Base-by-base conservation (phyloP, 2,113 vertebrate species). In the Petaurus breviceps region DNA sequence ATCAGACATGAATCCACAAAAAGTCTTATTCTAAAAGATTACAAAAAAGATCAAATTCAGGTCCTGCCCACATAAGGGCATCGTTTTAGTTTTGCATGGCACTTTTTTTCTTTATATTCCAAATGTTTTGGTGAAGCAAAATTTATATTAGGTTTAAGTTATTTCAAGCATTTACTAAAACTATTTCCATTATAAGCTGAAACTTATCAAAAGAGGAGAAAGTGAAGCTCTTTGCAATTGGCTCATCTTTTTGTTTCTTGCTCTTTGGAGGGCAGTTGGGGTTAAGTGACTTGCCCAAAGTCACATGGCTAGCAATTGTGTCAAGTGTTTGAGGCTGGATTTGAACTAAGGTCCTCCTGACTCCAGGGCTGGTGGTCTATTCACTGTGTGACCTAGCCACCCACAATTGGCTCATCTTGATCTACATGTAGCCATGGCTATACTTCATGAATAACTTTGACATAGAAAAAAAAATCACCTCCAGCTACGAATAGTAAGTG, bases 121-220 rank as follows among this genome's bases (percentile, higher is more conserved):
- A 95, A 90, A 54, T 92, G 55, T 96, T 93, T 28, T 93, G 31
- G 46, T 11, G 93, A 0, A 51, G 25, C 93, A 89, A 91, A 4
- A 92, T 95, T 47, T 92, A 96, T 92, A 96, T 55, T 55, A 55
- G 54, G 8, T 26, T 26, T 55, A 54, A 54, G 94, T 96, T 96
- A 96, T 96, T 96, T 95, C 46, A 92, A 26, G 91, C 22, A 95
- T 52, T 26, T 46, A 92, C 94, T 54, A 25, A 54, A 54, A 25
- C 53, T 54, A 54, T 55, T 55, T 55, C 24, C 6, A 55, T 55
- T 55, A 55, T 93, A 46, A 95, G 95, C 16, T 93, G 8, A 96
- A 96, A 95, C 93, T 89, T 47, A 95, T 92, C 90, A 94, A 11
- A 0, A 95, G 19, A 28, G 55, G 19, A 51, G 96, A 95, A 96